A percentile compares a stretch with the other conserved stretches of the same genome.
These are phyloP conservation scores for Eriosoma lanigerum DNA, from an alignment of 1,140 invertebrate species.

Conservation along the genomic window DNA sequence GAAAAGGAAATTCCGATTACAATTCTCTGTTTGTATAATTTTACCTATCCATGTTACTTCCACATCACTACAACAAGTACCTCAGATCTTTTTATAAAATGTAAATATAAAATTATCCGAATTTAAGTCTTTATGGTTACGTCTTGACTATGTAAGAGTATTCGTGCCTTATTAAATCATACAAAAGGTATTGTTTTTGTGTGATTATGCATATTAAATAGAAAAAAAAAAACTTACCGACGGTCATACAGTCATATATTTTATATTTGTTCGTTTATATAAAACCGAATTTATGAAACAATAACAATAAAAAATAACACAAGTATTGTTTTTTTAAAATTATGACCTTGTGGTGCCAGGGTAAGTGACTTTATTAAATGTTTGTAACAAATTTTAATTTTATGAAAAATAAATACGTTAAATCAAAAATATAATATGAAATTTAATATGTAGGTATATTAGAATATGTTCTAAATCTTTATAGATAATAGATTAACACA, in stretches of 20 bases:
- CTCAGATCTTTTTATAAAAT: constrained; percentile 19
- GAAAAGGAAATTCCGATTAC: constrained; percentile 18
- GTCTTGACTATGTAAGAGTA: not conserved
- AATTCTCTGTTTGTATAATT: constrained; percentile 2
- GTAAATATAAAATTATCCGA: not conserved
- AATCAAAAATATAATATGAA: no score
- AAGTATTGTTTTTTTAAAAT: no score
- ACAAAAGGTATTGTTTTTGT: not conserved
- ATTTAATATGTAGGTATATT: no score
- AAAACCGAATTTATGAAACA: no score
- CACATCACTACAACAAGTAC: constrained; percentile 23
- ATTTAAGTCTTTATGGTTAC: not conserved
- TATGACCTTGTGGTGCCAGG: no score
- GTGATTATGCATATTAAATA: not conserved
- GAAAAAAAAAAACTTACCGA: not conserved
- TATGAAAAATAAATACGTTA: no score
- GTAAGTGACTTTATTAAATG: no score
- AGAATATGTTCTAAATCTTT: no score
- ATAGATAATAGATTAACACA: no score
- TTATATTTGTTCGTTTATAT: no score
- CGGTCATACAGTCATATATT: not conserved
- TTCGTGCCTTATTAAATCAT: not conserved
- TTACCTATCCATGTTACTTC: constrained; percentile 8
- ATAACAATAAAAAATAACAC: no score
- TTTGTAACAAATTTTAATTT: no score